Percentiles rank a stretch among this genome's conserved stretches.
Evolutionary conservation across 2,797 vertebrate genomes (phyloP).

Genomic region (Calcarius lapponicus): DNA sequence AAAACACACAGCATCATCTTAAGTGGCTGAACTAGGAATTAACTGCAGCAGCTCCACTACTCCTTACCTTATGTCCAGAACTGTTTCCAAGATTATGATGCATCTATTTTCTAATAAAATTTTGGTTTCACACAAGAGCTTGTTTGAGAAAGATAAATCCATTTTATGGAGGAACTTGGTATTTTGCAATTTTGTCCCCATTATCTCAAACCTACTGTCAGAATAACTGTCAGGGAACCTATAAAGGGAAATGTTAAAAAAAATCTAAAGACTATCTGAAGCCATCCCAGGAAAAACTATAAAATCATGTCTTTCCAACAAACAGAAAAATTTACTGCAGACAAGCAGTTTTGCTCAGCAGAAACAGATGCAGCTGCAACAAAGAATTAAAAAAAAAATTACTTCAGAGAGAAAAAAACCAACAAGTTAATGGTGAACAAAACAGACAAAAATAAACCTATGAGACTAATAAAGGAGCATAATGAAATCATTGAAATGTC

Average conservation of each 20-base stretch:
- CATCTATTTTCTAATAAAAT: background rate
- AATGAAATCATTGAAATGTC: background rate
- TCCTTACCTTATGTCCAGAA: background rate
- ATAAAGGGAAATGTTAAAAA: background rate
- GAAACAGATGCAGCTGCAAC: background rate
- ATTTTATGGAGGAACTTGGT: background rate
- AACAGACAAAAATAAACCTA: background rate
- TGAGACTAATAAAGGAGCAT: background rate
- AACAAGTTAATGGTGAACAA: background rate
- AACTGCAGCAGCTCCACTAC: background rate
- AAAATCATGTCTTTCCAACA: background rate
- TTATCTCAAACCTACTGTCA: background rate
- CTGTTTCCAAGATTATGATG: background rate
- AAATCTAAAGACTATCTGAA: background rate
- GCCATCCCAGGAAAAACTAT: background rate
- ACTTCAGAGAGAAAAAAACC: background rate
- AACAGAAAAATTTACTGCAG: background rate
- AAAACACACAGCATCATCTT: background rate
- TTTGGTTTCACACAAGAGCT: background rate
- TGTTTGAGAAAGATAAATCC: background rate
- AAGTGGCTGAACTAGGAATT: background rate
- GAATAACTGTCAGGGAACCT: background rate
- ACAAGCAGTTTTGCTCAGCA: background rate
- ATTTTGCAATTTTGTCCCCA: background rate
- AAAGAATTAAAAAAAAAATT: background rate